Conservation (phyloP, 2,888 invertebrate genomes). For the Tenthredo scrophulariae region DNA sequence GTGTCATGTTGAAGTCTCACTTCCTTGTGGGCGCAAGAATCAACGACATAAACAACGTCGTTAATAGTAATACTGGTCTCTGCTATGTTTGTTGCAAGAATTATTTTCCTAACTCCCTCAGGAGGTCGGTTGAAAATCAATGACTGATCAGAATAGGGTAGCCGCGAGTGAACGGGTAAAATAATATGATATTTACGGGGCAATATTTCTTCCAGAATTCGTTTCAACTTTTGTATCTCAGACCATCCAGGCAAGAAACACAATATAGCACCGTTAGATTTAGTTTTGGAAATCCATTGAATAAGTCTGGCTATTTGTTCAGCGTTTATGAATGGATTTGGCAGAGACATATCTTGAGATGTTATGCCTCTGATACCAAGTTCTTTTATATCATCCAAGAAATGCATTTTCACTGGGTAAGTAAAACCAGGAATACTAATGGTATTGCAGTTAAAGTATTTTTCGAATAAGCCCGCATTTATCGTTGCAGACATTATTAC, state of each 20-base stretch:
- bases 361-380: constrained; percentile 53
- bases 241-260: constrained; percentile 89
- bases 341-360: constrained; percentile 66
- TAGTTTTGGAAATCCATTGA: constrained; percentile 80
- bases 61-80: constrained; percentile 88
- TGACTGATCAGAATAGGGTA: constrained; percentile 70
- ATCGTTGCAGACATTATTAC: constrained; percentile 88
- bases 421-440: constrained; percentile 82
- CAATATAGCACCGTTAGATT: constrained; percentile 85
- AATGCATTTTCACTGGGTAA: constrained; percentile 82
- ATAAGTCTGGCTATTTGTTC: constrained; percentile 80
- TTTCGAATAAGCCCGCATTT: constrained; percentile 82
- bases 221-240: constrained; percentile 82
- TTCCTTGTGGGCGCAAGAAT: constrained; percentile 83
- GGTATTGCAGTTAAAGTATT: constrained; percentile 80
- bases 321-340: constrained; percentile 78
- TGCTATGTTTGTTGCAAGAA: constrained; percentile 86
- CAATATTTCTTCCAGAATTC: constrained; percentile 77
- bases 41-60: constrained; percentile 86
- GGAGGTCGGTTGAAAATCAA: constrained; percentile 74
- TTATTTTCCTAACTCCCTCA: constrained; percentile 82
- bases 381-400: constrained; percentile 80
- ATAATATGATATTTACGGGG: constrained; percentile 73
- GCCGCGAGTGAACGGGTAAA: constrained; percentile 82
- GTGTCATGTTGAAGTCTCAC: constrained; percentile 80